Evolutionary conservation across 2,888 invertebrate genomes (phyloP).

Genomic region (Psylliodes chrysocephalus): DNA sequence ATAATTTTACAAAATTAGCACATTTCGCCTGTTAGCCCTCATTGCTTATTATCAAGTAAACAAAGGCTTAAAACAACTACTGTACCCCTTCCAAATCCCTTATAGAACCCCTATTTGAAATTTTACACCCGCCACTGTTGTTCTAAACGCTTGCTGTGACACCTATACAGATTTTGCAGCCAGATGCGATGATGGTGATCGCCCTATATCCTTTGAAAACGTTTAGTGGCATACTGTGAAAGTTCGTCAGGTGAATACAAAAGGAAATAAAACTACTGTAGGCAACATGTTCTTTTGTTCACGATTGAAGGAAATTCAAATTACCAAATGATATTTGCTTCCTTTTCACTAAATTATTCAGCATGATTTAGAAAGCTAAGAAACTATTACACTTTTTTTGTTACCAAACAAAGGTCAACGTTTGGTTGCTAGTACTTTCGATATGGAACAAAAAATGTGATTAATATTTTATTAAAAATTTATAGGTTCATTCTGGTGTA

Average conservation of each 20-base stretch:
- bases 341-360: constrained; percentile 48
- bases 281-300: constrained; percentile 49
- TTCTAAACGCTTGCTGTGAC: too few relatives aligned
- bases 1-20: too few relatives aligned
- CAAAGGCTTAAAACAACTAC: too few relatives aligned
- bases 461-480: constrained; percentile 6
- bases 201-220: constrained; percentile 3
- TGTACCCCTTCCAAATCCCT: too few relatives aligned
- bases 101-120: too few relatives aligned
- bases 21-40: too few relatives aligned
- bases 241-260: constrained; percentile 40
- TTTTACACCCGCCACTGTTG: too few relatives aligned
- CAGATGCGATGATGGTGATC: too few relatives aligned
- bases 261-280: constrained; percentile 41
- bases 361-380: constrained; percentile 48
- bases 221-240: constrained; percentile 33
- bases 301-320: constrained; percentile 47
- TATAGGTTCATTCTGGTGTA: too few relatives aligned
- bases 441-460: constrained; percentile 16
- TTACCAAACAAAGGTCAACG: constrained; percentile 33
- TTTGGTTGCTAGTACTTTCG: constrained; percentile 26
- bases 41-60: too few relatives aligned
- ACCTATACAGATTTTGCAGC: too few relatives aligned
- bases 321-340: constrained; percentile 47
- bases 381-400: constrained; percentile 38